These are phyloP conservation scores for Saccostrea glomerata DNA, from an alignment of 1,140 invertebrate genomes.

Conservation along the genomic window DNA sequence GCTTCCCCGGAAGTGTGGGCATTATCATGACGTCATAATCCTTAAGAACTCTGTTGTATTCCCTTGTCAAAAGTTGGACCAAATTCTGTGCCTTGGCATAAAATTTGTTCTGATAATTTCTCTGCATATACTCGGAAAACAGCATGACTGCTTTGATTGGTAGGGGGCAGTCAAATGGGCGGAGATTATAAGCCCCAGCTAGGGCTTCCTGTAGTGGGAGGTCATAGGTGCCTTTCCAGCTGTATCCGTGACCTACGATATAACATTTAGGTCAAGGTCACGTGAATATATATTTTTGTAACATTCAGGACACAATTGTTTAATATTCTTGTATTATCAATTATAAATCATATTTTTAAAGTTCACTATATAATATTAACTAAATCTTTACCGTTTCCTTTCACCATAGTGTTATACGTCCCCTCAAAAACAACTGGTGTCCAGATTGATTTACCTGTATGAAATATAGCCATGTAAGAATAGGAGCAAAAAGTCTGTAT, in stretches of 20 bases:
- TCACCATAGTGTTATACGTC: constrained; percentile 57
- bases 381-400: constrained; percentile 52
- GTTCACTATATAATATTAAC: no score
- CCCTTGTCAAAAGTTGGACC: constrained; percentile 11
- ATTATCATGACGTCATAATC: constrained; percentile 53
- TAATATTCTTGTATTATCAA: no score
- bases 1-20: constrained; percentile 44
- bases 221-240: constrained; percentile 48
- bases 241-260: constrained; percentile 37
- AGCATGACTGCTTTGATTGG: constrained; percentile 33
- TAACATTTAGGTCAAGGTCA: background rate
- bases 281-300: background rate
- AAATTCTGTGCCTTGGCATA: constrained; percentile 53
- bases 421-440: constrained; percentile 54
- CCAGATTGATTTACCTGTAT: constrained; percentile 58
- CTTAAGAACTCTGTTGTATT: constrained; percentile 44
- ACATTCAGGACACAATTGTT: no score
- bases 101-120: constrained; percentile 51
- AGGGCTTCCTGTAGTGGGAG: constrained; percentile 42
- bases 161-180: constrained; percentile 29
- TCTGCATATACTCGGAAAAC: constrained; percentile 45
- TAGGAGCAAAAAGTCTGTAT: no score
- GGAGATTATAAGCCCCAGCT: background rate
- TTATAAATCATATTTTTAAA: no score
- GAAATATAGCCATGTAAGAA: no score